Evolutionary conservation across 2,113 vertebrate genomes (phyloP).

Genomic region (Zosterops japonicus): DNA sequence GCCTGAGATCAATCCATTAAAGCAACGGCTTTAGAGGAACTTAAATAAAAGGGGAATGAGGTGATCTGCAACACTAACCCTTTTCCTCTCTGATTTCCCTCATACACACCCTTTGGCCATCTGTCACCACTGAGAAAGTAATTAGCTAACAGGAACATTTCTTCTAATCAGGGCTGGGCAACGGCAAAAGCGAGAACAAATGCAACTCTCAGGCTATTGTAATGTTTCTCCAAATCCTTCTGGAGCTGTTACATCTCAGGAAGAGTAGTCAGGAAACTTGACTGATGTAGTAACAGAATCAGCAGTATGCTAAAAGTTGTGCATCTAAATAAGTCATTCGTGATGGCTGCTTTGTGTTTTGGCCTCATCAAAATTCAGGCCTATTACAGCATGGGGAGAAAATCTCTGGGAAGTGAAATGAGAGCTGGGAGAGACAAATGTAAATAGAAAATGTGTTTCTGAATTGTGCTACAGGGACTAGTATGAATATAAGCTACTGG

Average conservation of each 20-base stretch:
- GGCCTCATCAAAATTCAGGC: conserved; percentile 54
- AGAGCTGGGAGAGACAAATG: conserved; percentile 36
- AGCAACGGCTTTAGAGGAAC: not conserved
- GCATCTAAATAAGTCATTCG: conserved; percentile 50
- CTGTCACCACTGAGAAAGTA: conserved; percentile 64
- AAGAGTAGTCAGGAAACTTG: conserved; percentile 51
- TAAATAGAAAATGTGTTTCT: conserved; percentile 50
- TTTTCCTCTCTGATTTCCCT: conserved; percentile 59
- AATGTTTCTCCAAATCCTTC: conserved; percentile 27
- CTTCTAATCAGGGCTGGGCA: conserved; percentile 44
- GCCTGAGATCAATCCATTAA: not conserved
- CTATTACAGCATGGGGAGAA: conserved; percentile 34
- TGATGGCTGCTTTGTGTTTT: conserved; percentile 49
- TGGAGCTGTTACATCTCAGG: not conserved
- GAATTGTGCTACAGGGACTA: conserved; percentile 35
- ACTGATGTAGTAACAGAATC: conserved; percentile 37
- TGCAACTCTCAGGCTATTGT: not conserved
- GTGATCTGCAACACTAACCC: conserved; percentile 66
- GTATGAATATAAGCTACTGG: conserved; percentile 41
- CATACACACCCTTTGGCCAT: not conserved
- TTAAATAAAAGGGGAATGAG: not conserved
- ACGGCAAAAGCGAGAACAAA: conserved; percentile 49
- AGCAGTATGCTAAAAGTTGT: conserved; percentile 49
- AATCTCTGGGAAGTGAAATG: conserved; percentile 22
- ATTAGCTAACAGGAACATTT: conserved; percentile 68